Base-by-base conservation (phyloP, 2,888 invertebrate species). In the Sphaerophoria taeniata region DNA sequence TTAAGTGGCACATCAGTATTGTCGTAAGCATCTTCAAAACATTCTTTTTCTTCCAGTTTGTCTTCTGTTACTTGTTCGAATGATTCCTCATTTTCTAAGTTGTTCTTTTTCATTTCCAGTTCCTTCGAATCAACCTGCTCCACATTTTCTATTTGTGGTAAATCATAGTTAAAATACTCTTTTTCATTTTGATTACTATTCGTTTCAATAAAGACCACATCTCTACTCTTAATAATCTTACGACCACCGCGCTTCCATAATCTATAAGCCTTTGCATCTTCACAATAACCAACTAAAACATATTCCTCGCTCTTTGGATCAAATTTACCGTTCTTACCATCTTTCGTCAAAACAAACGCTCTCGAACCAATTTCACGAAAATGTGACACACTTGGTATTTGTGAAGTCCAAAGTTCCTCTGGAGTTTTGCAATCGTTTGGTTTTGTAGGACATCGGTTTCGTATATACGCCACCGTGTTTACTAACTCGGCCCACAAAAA, bases 201-300 rank as follows among this genome's bases (percentile, higher is more conserved):
- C n/a, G 3, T 33, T 55, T 33, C 53, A 7, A 53, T 53, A 53
- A 53, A 39, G 9, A 39, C 6, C 39, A 53, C 53, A 53, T 53
- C 24, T 53, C 9, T 24, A 53, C 53, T 24, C 31, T 24, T 53
- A 53, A 24, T 53, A 9, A 31, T 53, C 7, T 12, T 31, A 31
- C 53, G 24, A 31, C 24, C 31, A 24, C 53, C 53, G 4, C 33
- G 33, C 34, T 33, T 55, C 55, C 12, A 55, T 6, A 55, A 7
- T 11, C 53, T 53, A 55, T n/a, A 55, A 33, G 33, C 55, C 34
- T 55, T 34, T 3, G 33, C n/a, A 55, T 55, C n/a, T 12, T 55
- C 34, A 33, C 34, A 34, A n/a, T 55, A 55, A 6, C 55, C 33
- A 55, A 55, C 55, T n/a, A 69, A 55, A 31, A 69, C 53, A 55